Conservation (phyloP, 2,888 invertebrate genomes). For the Heliconius hortense region DNA sequence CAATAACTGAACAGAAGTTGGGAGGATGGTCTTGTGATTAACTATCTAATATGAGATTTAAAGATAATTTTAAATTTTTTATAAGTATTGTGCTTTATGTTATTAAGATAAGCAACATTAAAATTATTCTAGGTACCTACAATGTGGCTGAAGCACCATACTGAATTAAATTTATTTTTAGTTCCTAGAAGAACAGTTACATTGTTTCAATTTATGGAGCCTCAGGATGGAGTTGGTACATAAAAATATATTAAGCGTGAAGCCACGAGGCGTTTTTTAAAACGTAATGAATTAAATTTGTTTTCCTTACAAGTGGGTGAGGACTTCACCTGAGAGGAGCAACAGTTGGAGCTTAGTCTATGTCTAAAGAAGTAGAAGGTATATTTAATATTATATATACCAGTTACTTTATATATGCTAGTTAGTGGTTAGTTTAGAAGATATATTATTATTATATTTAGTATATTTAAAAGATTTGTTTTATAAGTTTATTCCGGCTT, state of each 20-base stretch:
- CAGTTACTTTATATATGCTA: no score
- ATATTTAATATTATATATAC: no score
- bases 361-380: constrained; percentile 22
- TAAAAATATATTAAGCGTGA: constrained; percentile 31
- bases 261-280: constrained; percentile 30
- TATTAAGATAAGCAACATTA: neutral
- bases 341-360: constrained; percentile 35
- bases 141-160: neutral
- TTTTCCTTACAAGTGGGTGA: constrained; percentile 28
- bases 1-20: neutral
- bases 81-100: neutral
- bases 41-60: no score
- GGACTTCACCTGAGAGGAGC: constrained; percentile 31
- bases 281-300: constrained; percentile 32
- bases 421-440: neutral
- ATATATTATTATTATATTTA: neutral
- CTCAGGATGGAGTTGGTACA: neutral
- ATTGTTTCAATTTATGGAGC: constrained; percentile 4
- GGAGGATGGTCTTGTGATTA: no score
- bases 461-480: neutral
- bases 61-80: no score
- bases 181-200: constrained; percentile 7
- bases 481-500: neutral
- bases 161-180: constrained; percentile 8
- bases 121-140: neutral